Evolutionary conservation across 2,797 vertebrate genomes (phyloP).

Genomic region (Sebastes miniatus): DNA sequence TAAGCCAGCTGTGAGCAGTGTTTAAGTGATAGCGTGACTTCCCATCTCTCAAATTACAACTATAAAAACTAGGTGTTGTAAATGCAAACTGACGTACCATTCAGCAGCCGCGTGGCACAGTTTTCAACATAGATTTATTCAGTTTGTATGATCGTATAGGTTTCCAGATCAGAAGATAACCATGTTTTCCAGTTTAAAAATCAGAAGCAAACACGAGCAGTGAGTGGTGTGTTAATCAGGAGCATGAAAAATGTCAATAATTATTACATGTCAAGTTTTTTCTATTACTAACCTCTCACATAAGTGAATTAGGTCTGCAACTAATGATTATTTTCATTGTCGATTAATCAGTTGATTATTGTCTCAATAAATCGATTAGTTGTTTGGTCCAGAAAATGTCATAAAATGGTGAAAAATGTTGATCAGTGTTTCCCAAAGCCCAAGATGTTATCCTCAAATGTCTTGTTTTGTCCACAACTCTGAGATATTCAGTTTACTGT

Average conservation of each 20-base stretch:
- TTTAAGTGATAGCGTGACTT: neutral
- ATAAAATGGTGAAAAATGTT: too few species aligned
- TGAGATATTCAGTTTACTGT: too few species aligned
- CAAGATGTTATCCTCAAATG: too few species aligned
- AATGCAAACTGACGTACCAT: neutral
- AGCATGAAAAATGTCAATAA: neutral
- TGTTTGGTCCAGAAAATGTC: too few species aligned
- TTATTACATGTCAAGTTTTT: neutral
- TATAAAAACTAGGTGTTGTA: neutral
- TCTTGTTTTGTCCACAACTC: too few species aligned
- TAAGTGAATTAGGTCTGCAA: neutral
- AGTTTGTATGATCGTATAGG: neutral
- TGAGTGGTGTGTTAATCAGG: too few species aligned
- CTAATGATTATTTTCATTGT: too few species aligned
- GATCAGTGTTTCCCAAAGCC: too few species aligned
- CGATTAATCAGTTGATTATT: too few species aligned
- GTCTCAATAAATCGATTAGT: fast-evolving
- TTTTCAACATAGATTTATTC: neutral
- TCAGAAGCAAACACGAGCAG: neutral
- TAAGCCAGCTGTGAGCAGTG: neutral
- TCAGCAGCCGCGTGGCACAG: neutral
- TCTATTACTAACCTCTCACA: neutral
- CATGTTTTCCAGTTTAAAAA: neutral
- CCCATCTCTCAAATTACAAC: neutral
- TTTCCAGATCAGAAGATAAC: neutral